phyloP scores from a whole-genome alignment of 2,888 invertebrate genomes.

The Enchytraeus crypticus region DNA sequence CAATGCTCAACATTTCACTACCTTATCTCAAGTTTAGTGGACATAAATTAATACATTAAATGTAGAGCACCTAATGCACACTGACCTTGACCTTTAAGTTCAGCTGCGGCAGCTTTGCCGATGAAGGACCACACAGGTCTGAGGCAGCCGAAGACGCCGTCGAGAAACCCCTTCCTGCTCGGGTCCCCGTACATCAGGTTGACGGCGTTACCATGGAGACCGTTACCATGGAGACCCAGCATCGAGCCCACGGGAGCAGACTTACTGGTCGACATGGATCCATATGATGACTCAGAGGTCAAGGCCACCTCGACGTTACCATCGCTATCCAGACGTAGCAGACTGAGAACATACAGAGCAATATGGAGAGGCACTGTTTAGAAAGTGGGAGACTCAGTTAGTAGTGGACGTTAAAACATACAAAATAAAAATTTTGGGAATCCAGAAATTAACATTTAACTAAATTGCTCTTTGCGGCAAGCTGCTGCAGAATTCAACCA shows the following conservation, averaged over 20 bases:
- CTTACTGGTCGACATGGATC: conserved; percentile 17
- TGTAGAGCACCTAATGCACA: no score
- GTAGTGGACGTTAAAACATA: no score
- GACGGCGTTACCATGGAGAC: conserved; percentile 29
- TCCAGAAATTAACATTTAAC: no score
- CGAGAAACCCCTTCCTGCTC: conserved; percentile 37
- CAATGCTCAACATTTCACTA: no score
- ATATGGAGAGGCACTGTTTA: background rate
- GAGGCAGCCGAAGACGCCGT: conserved; percentile 75
- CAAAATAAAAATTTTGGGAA: no score
- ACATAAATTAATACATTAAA: no score
- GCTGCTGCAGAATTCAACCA: no score
- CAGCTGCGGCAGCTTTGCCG: conserved; percentile 54
- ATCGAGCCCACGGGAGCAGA: conserved; percentile 41
- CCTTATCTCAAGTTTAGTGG: no score
- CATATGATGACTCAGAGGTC: conserved; percentile 7
- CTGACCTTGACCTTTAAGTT: conserved; percentile 25
- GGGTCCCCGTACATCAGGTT: conserved; percentile 33
- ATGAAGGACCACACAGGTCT: conserved; percentile 76
- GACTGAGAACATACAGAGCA: background rate
- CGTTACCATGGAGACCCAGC: conserved; percentile 27
- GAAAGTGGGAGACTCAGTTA: background rate
- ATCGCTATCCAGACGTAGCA: conserved; percentile 4
- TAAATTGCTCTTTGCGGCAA: no score
- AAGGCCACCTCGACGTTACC: conserved; percentile 10